Evolutionary conservation across 2,797 vertebrate genomes (phyloP).

Genomic region (Pitangus sulphuratus): DNA sequence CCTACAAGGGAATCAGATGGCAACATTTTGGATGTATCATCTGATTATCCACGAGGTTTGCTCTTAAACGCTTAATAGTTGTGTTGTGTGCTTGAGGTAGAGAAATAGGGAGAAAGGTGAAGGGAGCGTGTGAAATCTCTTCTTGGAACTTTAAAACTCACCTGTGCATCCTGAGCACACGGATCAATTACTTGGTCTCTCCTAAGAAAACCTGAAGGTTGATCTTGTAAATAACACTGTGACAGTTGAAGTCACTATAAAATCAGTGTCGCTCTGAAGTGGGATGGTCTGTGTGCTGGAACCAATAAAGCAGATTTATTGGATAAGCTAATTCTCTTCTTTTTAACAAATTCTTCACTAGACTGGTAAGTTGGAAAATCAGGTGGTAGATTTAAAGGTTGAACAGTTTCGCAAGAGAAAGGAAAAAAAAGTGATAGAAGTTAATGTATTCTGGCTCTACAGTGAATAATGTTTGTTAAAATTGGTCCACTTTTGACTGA

Average conservation of each 20-base stretch:
- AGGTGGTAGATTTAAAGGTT: neutral
- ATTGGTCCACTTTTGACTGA: neutral
- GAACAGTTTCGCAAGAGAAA: neutral
- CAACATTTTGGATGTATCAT: constrained; percentile 47
- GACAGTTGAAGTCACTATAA: neutral
- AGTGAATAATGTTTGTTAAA: neutral
- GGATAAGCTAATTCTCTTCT: neutral
- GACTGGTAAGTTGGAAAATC: neutral
- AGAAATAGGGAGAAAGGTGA: neutral
- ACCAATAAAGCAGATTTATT: neutral
- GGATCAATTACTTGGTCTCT: neutral
- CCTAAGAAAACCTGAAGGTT: neutral
- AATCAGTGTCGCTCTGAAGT: neutral
- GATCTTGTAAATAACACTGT: neutral
- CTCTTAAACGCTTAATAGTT: neutral
- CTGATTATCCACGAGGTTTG: constrained; percentile 67
- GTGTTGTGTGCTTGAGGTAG: neutral
- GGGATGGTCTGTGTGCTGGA: neutral
- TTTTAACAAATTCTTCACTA: neutral
- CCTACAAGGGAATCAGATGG: constrained; percentile 5
- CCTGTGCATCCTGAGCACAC: neutral
- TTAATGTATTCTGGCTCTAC: neutral
- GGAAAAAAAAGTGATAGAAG: neutral
- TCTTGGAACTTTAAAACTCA: neutral
- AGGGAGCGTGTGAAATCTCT: neutral